Conservation (phyloP, 2,888 invertebrate genomes). For the Bembecia ichneumoniformis region DNA sequence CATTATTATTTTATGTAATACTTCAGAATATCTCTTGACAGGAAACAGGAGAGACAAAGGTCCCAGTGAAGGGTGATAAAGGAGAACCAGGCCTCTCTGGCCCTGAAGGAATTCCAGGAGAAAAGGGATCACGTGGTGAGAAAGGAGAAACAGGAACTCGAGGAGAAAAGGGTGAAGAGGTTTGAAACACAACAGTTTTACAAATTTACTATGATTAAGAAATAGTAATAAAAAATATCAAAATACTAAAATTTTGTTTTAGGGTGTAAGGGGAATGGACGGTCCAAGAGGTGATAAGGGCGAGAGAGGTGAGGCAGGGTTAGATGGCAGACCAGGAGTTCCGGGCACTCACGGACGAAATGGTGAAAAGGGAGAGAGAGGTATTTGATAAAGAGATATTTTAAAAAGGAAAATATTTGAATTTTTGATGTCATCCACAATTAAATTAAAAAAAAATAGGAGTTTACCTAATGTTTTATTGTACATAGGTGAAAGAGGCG, state of each 20-base stretch:
- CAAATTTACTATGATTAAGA: neutral
- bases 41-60: conserved; percentile 35
- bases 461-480: neutral
- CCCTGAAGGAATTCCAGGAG: conserved; percentile 69
- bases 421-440: too few species aligned
- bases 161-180: conserved; percentile 63
- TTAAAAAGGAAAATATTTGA: neutral
- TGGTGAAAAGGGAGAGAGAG: conserved; percentile 78
- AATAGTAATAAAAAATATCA: neutral
- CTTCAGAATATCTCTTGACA: conserved; percentile 34
- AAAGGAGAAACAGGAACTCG: conserved; percentile 68
- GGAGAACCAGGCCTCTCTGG: conserved; percentile 39
- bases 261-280: conserved; percentile 25
- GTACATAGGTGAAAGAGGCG: conserved; percentile 73
- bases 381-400: conserved; percentile 53
- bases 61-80: conserved; percentile 29
- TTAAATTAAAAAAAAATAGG: too few species aligned
- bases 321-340: conserved; percentile 74
- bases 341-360: conserved; percentile 79
- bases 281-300: conserved; percentile 38
- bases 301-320: conserved; percentile 46
- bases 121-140: conserved; percentile 68
- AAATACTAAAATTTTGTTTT: conserved; percentile 2
- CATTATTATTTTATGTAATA: neutral
- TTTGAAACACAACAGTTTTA: conserved; percentile 11